phyloP scores from a whole-genome alignment of 2,888 invertebrate species.

The Folsomia candida region DNA sequence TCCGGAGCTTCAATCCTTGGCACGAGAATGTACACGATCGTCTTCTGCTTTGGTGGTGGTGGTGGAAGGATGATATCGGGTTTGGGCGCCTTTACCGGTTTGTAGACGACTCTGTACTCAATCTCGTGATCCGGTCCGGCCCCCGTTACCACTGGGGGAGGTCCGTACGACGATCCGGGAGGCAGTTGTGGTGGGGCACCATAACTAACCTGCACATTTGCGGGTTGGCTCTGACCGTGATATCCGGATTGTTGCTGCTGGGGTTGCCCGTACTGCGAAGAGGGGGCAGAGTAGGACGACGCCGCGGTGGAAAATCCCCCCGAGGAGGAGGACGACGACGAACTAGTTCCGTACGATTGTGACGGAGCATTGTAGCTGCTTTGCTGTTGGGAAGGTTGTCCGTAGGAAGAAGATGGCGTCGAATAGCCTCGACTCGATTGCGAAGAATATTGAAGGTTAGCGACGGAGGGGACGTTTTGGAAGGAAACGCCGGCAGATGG shows the following conservation, averaged over 20 bases:
- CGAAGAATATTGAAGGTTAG: conserved; percentile 30
- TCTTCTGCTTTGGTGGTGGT: conserved; percentile 41
- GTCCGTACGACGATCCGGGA: conserved; percentile 37
- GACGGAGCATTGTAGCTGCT: conserved; percentile 3
- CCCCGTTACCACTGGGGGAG: conserved; percentile 40
- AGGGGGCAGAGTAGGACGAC: background rate
- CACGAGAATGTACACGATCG: conserved; percentile 43
- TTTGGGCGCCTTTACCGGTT: conserved; percentile 35
- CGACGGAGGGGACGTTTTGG: conserved; percentile 41
- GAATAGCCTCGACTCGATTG: background rate
- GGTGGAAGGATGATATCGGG: conserved; percentile 41
- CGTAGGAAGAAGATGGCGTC: conserved; percentile 1
- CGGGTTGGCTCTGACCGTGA: conserved; percentile 27
- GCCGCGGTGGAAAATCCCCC: background rate
- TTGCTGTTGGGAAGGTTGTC: conserved; percentile 7
- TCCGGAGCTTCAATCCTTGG: conserved; percentile 31
- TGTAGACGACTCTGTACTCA: conserved; percentile 42
- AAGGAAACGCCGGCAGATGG: conserved; percentile 26
- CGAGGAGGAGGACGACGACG: conserved; percentile 13
- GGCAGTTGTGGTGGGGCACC: conserved; percentile 41
- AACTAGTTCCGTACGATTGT: conserved; percentile 19
- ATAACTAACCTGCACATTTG: conserved; percentile 35
- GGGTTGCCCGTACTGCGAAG: background rate
- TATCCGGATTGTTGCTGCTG: conserved; percentile 24
- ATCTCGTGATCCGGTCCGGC: conserved; percentile 44